A percentile compares a stretch with the other conserved stretches of the same genome.
Evolutionary conservation across 2,797 vertebrate genomes (phyloP).

Genomic region (Synaphobranchus kaupii): DNA sequence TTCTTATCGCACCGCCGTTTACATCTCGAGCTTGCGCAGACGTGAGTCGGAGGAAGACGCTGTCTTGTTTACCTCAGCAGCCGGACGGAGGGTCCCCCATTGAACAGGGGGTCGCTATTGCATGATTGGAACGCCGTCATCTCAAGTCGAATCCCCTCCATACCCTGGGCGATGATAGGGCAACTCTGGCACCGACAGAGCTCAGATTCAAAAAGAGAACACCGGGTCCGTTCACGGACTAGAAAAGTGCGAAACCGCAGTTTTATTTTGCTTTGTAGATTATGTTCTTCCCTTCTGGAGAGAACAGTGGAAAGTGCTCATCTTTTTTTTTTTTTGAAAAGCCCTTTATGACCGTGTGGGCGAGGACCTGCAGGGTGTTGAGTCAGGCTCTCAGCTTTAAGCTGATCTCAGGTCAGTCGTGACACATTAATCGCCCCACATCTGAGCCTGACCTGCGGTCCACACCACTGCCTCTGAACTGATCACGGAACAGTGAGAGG

Average conservation of each 20-base stretch:
- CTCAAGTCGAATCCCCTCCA: no score
- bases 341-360: neutral
- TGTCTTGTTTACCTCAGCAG: no score
- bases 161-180: no score
- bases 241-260: neutral
- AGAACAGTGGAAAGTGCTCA: neutral
- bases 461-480: neutral
- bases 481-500: slow-evolving; percentile 9
- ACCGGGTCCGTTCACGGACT: neutral
- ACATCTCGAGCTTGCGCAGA: no score
- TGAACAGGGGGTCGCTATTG: no score
- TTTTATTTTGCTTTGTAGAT: neutral
- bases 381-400: neutral
- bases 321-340: neutral
- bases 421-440: neutral
- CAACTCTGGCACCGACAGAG: neutral
- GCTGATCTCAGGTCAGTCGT: neutral
- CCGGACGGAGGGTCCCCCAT: no score
- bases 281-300: neutral
- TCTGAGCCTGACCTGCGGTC: neutral
- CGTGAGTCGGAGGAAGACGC: no score
- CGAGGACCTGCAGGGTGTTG: neutral
- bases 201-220: neutral
- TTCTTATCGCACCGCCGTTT: no score
- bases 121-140: no score